Percentiles rank a stretch among this genome's conserved stretches.
Evolutionary conservation across 2,888 invertebrate species (phyloP).

Genomic region (Sarcophaga rosellei): DNA sequence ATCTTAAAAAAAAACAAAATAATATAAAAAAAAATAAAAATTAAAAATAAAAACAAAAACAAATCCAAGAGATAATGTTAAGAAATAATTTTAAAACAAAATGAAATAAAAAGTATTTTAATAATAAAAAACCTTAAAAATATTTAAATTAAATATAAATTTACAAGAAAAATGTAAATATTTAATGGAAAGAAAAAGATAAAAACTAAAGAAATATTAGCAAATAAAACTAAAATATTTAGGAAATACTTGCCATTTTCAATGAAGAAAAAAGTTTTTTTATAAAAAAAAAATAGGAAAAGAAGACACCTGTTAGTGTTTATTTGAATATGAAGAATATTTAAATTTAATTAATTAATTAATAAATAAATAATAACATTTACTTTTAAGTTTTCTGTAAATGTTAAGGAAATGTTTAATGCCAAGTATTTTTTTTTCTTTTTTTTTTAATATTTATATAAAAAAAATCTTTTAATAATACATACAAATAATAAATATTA

Average conservation of each 20-base stretch:
- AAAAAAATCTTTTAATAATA: conserved; percentile 11
- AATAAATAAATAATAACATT: conserved; percentile 22
- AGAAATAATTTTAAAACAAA: conserved; percentile 46
- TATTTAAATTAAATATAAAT: conserved; percentile 34
- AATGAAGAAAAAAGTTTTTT: not conserved
- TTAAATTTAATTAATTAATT: conserved; percentile 19
- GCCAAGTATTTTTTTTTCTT: conserved; percentile 64
- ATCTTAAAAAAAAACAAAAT: conserved; percentile 48
- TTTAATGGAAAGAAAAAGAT: not conserved
- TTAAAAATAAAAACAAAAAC: no score
- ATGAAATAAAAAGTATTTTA: conserved; percentile 45
- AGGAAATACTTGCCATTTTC: conserved; percentile 64
- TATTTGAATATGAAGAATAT: conserved; percentile 32
- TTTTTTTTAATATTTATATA: conserved; percentile 32
- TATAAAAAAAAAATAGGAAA: conserved; percentile 11
- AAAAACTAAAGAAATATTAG: not conserved
- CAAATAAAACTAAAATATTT: conserved; percentile 6
- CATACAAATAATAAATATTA: no score
- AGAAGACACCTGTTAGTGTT: conserved; percentile 48
- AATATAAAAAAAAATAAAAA: conserved; percentile 51
- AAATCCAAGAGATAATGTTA: conserved; percentile 36
- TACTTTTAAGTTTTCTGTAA: not conserved
- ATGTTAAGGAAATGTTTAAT: conserved; percentile 49
- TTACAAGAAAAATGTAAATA: not conserved
- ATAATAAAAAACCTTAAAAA: not conserved